These are phyloP conservation scores for Laticauda laticaudata DNA, from an alignment of 2,113 vertebrate species.

Conservation along the genomic window DNA sequence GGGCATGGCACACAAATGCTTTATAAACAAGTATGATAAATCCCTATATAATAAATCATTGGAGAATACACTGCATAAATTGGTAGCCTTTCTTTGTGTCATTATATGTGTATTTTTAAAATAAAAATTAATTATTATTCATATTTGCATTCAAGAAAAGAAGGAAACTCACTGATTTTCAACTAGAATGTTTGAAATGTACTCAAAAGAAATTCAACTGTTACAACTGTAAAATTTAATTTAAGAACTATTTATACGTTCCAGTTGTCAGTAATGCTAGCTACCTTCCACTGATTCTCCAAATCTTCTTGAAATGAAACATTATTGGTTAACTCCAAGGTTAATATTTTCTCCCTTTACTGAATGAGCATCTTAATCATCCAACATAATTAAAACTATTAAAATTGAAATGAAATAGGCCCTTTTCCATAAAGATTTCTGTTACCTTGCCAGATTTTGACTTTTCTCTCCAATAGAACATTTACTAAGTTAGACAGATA, in stretches of 20 bases:
- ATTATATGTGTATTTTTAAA: not conserved
- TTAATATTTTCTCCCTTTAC: constrained; percentile 34
- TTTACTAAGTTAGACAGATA: constrained; percentile 51
- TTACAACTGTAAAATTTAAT: constrained; percentile 35
- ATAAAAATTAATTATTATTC: not conserved
- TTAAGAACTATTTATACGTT: constrained; percentile 37
- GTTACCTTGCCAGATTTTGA: constrained; percentile 52
- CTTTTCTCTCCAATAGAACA: constrained; percentile 46
- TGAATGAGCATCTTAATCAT: constrained; percentile 52
- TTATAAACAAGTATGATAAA: not conserved
- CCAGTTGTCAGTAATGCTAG: constrained; percentile 43
- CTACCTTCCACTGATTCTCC: constrained; percentile 35
- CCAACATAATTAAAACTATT: constrained; percentile 56
- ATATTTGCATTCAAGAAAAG: not conserved
- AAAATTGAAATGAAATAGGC: constrained; percentile 39
- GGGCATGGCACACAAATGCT: not conserved
- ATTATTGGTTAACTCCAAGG: constrained; percentile 35
- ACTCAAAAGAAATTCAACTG: constrained; percentile 3
- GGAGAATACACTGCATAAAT: not conserved
- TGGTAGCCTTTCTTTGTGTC: not conserved
- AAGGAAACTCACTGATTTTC: constrained; percentile 15
- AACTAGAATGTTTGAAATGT: not conserved
- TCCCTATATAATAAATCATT: not conserved
- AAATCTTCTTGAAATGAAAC: constrained; percentile 43
- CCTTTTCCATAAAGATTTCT: constrained; percentile 53